Conservation (phyloP, 1,140 invertebrate species). For the Heliconius himera region DNA sequence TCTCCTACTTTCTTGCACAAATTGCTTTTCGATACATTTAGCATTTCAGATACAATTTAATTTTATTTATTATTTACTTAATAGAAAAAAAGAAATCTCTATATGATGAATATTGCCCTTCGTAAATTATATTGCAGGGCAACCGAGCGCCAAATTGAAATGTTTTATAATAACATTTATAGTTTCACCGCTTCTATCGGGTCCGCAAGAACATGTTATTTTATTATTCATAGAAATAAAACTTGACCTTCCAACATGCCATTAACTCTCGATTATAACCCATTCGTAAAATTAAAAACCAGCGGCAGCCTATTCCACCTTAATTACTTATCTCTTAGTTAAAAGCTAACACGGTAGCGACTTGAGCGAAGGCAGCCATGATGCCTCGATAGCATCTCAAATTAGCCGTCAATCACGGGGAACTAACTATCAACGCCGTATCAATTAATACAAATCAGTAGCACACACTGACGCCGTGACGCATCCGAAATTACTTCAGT, state of each 20-base stretch:
- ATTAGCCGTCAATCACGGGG: conserved; percentile 74
- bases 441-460: conserved; percentile 79
- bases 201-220: neutral
- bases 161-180: neutral
- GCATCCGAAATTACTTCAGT: conserved; percentile 67
- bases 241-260: neutral
- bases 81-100: neutral
- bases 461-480: conserved; percentile 52
- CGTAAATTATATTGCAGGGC: neutral
- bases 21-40: neutral
- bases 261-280: conserved; percentile 10
- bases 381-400: conserved; percentile 76
- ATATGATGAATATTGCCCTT: neutral
- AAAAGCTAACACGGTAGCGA: conserved; percentile 41
- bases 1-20: neutral
- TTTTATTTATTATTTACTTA: neutral
- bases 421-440: conserved; percentile 74
- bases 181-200: neutral
- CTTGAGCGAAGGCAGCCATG: conserved; percentile 53
- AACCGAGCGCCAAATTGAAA: neutral
- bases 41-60: neutral
- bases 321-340: conserved; percentile 32
- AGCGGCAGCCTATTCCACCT: conserved; percentile 10
- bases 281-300: conserved; percentile 17
- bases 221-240: conserved; percentile 11